Percentiles rank a stretch among this genome's conserved stretches.
Conservation (phyloP, 2,797 vertebrate species). For the Platyrinchus mystaceus region DNA sequence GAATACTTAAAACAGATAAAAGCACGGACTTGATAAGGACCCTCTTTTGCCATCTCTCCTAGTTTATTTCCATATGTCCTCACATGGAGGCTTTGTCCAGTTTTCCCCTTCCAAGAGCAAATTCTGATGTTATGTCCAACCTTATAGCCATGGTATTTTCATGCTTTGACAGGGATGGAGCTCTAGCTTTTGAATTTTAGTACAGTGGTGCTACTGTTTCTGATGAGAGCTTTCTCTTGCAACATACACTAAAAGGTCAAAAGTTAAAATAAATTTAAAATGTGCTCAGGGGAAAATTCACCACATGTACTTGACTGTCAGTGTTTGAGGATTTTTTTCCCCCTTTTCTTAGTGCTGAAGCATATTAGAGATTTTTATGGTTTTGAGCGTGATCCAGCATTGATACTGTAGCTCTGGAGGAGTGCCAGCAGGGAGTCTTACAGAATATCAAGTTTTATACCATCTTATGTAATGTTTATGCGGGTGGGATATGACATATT, state of each 20-base stretch:
- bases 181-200: background rate
- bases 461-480: slow-evolving; percentile 50
- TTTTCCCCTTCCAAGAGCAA: background rate
- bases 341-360: background rate
- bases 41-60: background rate
- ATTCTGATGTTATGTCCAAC: background rate
- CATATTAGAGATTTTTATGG: slow-evolving; percentile 45
- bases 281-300: slow-evolving; percentile 11
- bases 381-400: slow-evolving; percentile 37
- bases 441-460: slow-evolving; percentile 52
- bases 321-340: background rate
- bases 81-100: background rate
- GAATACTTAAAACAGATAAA: background rate
- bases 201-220: slow-evolving; percentile 9
- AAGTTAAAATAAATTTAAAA: slow-evolving; percentile 50
- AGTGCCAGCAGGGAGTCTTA: slow-evolving; percentile 34
- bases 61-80: background rate
- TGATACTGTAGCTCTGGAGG: slow-evolving; percentile 44
- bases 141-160: background rate
- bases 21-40: background rate
- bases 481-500: slow-evolving; percentile 24
- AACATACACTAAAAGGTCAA: background rate
- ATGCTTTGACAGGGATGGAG: background rate
- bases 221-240: background rate
- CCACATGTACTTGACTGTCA: background rate